Evolutionary conservation across 2,888 invertebrate genomes (phyloP).

Genomic region (Metalampra italica): DNA sequence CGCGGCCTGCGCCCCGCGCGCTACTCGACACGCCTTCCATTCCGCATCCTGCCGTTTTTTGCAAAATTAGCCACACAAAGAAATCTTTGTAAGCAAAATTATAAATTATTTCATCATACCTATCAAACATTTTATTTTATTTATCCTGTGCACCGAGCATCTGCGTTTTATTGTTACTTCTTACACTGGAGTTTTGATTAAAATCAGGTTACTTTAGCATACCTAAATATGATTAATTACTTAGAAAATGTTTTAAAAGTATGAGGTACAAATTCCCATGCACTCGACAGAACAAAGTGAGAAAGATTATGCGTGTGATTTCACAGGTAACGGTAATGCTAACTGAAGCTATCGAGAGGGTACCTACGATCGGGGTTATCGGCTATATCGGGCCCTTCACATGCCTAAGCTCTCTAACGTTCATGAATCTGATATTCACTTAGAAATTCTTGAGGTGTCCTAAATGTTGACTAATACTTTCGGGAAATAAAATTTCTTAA

Average conservation of each 20-base stretch:
- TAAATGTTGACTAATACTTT: neutral
- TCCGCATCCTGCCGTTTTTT: conserved; percentile 69
- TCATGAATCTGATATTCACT: neutral
- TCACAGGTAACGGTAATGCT: conserved; percentile 66
- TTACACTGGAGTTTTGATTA: too few species aligned
- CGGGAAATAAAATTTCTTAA: too few species aligned
- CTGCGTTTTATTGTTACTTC: neutral
- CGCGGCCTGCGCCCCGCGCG: conserved; percentile 43
- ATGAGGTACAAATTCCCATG: neutral
- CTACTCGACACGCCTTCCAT: conserved; percentile 63
- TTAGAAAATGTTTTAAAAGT: too few species aligned
- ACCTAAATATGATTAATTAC: too few species aligned
- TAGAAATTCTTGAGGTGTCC: neutral
- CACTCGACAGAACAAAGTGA: conserved; percentile 30
- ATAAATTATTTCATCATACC: conserved; percentile 18
- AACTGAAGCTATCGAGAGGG: conserved; percentile 56
- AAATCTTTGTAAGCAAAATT: conserved; percentile 51
- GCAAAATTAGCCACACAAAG: conserved; percentile 59
- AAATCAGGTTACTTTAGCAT: too few species aligned
- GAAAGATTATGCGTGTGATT: conserved; percentile 61
- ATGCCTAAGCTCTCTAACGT: conserved; percentile 18
- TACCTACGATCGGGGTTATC: conserved; percentile 57
- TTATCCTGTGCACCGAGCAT: neutral
- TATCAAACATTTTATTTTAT: neutral
- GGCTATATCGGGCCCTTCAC: conserved; percentile 58